phyloP scores from a whole-genome alignment of 2,797 vertebrate genomes.

The Schizopygopsis pylzovi region DNA sequence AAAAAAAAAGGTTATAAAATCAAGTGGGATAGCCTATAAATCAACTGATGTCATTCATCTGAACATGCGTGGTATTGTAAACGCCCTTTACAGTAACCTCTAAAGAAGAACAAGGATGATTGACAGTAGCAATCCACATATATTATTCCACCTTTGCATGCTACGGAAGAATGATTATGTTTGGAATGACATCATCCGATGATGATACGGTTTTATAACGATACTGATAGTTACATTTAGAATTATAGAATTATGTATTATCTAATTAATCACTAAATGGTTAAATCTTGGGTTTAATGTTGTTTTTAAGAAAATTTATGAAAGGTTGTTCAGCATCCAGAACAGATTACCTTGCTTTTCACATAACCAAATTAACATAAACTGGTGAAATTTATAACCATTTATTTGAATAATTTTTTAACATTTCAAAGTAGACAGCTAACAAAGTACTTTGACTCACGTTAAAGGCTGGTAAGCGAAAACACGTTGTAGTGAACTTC shows the following conservation, averaged over 20 bases:
- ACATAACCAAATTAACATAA: not conserved
- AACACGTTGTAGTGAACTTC: not conserved
- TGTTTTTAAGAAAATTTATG: not conserved
- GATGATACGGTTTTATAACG: not conserved
- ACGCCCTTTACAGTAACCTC: not conserved
- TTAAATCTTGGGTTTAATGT: not conserved
- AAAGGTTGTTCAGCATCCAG: not conserved
- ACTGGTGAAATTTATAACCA: not conserved
- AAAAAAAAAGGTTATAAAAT: no score
- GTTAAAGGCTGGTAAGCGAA: not conserved
- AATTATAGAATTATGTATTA: not conserved
- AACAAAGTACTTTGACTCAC: not conserved
- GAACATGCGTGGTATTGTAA: not conserved
- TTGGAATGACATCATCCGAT: not conserved
- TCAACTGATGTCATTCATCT: not conserved
- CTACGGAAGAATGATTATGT: not conserved
- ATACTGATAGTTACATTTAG: not conserved
- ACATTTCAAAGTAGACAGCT: not conserved
- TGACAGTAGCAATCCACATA: not conserved
- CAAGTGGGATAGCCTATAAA: not conserved
- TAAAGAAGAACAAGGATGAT: not conserved
- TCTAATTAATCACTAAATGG: not conserved
- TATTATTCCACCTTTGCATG: not conserved
- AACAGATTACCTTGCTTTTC: not conserved
- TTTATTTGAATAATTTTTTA: not conserved